A percentile compares a stretch with the other conserved stretches of the same genome.
These are phyloP conservation scores for Leptarthrus brevirostris DNA, from an alignment of 2,888 invertebrate species.

Conservation along the genomic window DNA sequence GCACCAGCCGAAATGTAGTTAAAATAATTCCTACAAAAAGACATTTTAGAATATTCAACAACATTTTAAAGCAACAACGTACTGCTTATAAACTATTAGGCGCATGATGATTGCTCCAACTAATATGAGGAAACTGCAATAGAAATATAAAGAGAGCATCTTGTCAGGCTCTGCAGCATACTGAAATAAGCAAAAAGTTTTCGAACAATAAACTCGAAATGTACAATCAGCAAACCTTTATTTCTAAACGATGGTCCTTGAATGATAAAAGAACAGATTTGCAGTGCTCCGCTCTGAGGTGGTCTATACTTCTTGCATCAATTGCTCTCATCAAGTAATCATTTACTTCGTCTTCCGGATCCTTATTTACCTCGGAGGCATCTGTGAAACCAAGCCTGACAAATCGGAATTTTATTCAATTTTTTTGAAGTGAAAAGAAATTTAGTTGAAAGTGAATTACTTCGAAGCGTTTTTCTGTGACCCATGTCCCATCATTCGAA, in stretches of 20 bases:
- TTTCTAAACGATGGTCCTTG: conserved; percentile 81
- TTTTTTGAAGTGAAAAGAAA: neutral
- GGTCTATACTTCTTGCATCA: conserved; percentile 92
- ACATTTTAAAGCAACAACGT: no score
- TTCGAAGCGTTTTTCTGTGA: conserved; percentile 77
- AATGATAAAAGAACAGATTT: conserved; percentile 86
- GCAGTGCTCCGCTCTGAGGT: conserved; percentile 89
- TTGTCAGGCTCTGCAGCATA: conserved; percentile 84
- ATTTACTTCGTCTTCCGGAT: conserved; percentile 93
- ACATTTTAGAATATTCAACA: no score
- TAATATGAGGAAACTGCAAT: conserved; percentile 82
- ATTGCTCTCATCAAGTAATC: conserved; percentile 96
- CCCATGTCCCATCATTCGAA: conserved; percentile 92
- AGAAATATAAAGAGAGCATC: conserved; percentile 88
- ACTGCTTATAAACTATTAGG: conserved; percentile 75
- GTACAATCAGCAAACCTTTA: conserved; percentile 75
- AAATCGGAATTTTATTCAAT: conserved; percentile 59
- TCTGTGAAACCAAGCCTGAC: conserved; percentile 80
- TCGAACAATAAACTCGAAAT: neutral
- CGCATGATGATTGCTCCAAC: conserved; percentile 77
- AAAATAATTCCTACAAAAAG: conserved; percentile 57
- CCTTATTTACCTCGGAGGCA: conserved; percentile 74
- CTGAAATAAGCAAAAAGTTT: conserved; percentile 66
- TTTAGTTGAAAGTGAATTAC: conserved; percentile 63
- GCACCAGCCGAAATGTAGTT: conserved; percentile 58